These are phyloP conservation scores for Nowickia ferox DNA, from an alignment of 2,888 invertebrate genomes.

Conservation along the genomic window DNA sequence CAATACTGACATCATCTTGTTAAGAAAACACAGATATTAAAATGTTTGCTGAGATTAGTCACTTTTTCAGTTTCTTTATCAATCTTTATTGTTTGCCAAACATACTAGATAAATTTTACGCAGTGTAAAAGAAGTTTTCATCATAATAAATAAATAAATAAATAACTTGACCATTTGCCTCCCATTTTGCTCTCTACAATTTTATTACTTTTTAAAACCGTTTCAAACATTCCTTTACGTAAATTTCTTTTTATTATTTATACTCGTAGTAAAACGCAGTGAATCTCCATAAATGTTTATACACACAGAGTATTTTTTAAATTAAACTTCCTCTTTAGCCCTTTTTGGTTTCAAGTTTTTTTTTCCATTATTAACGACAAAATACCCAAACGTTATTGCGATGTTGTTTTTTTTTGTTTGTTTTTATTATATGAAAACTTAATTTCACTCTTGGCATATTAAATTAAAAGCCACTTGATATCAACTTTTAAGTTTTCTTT, in stretches of 20 bases:
- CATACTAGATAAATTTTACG: background rate
- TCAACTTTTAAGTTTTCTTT: slow-evolving; percentile 62
- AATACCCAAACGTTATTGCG: slow-evolving; percentile 17
- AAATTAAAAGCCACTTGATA: slow-evolving; percentile 68
- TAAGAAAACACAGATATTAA: background rate
- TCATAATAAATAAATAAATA: slow-evolving; percentile 10
- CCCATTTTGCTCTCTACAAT: slow-evolving; percentile 5
- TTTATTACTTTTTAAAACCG: background rate
- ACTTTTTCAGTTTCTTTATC: background rate
- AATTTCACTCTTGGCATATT: slow-evolving; percentile 52
- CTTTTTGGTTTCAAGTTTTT: slow-evolving; percentile 41
- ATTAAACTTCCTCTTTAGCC: slow-evolving; percentile 63
- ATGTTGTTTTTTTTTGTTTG: background rate
- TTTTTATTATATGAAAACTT: slow-evolving; percentile 23
- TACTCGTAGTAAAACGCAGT: background rate
- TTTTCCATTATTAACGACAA: slow-evolving; percentile 36
- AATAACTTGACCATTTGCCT: slow-evolving; percentile 19
- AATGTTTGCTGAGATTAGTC: background rate
- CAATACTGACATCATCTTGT: background rate
- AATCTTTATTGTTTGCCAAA: background rate
- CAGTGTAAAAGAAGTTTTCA: background rate
- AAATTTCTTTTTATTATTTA: background rate
- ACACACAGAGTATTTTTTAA: slow-evolving; percentile 28
- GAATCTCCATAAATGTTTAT: slow-evolving; percentile 40
- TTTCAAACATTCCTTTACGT: background rate